These are phyloP conservation scores for Pseudomyrmex concolor DNA, from an alignment of 1,140 invertebrate genomes.

Conservation along the genomic window DNA sequence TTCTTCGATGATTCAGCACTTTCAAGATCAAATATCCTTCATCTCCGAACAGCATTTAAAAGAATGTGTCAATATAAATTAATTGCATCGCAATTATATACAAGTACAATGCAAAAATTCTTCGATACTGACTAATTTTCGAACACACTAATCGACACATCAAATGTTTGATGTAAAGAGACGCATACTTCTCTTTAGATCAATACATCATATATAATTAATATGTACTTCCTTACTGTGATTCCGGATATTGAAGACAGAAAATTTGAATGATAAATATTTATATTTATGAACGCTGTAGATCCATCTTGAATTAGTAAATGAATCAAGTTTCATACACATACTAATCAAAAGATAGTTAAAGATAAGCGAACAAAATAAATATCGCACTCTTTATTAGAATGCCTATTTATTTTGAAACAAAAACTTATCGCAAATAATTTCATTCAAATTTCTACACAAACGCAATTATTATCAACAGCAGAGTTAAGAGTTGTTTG, in stretches of 20 bases:
- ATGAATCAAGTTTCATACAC: no score
- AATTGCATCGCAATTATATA: conserved; percentile 35
- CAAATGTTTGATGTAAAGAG: conserved; percentile 44
- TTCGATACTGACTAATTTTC: conserved; percentile 56
- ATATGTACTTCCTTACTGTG: conserved; percentile 47
- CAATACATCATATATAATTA: conserved; percentile 38
- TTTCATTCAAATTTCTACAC: no score
- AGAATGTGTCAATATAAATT: conserved; percentile 42
- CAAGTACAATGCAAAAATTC: conserved; percentile 26
- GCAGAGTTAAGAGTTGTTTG: no score
- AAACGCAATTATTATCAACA: no score
- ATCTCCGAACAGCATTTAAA: background rate
- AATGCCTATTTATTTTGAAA: no score
- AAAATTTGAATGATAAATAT: no score
- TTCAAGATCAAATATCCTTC: conserved; percentile 33
- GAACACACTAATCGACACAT: conserved; percentile 60
- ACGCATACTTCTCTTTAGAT: conserved; percentile 15
- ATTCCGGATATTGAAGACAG: conserved; percentile 38
- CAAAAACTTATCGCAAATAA: no score
- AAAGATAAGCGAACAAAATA: no score
- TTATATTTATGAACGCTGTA: no score
- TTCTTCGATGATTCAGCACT: conserved; percentile 39
- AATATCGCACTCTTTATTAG: no score
- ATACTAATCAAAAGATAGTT: no score
- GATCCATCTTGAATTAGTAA: no score